These are phyloP conservation scores for Paralichthys olivaceus DNA, from an alignment of 2,113 vertebrate genomes.

Conservation along the genomic window DNA sequence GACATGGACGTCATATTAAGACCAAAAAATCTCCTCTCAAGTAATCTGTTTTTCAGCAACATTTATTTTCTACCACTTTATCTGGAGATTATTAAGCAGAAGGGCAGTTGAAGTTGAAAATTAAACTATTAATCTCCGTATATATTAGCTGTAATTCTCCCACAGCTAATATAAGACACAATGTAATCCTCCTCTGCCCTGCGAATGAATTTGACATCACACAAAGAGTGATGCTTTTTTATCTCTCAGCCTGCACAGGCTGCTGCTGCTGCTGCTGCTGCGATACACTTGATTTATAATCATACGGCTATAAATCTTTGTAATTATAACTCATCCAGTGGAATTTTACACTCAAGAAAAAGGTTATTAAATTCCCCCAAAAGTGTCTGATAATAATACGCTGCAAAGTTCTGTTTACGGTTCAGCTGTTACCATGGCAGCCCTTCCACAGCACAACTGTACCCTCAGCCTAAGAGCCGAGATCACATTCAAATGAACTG, in stretches of 20 bases:
- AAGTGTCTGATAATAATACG: not conserved
- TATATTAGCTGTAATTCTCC: constrained; percentile 10
- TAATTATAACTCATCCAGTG: not conserved
- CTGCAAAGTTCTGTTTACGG: not conserved
- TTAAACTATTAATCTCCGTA: constrained; percentile 10
- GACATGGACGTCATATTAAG: too few relatives aligned
- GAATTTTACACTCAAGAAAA: constrained; percentile 24
- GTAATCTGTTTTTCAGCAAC: too few relatives aligned
- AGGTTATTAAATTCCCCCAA: constrained; percentile 8
- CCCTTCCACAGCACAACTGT: not conserved
- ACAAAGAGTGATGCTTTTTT: constrained; percentile 15
- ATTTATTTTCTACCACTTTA: not conserved
- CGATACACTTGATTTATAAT: constrained; percentile 23
- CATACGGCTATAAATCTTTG: constrained; percentile 10
- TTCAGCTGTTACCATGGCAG: not conserved
- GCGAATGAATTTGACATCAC: constrained; percentile 4
- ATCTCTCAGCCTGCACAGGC: not conserved
- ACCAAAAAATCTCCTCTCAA: too few relatives aligned
- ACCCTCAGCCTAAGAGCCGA: not conserved
- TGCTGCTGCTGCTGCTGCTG: not conserved
- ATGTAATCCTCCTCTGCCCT: constrained; percentile 31
- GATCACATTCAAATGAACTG: constrained; percentile 28
- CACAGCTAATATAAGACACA: not conserved
- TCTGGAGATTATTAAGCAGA: not conserved
- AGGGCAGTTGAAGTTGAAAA: constrained; percentile 16